Evolutionary conservation across 1,140 invertebrate species (phyloP).

Genomic region (Brachionus sp.): DNA sequence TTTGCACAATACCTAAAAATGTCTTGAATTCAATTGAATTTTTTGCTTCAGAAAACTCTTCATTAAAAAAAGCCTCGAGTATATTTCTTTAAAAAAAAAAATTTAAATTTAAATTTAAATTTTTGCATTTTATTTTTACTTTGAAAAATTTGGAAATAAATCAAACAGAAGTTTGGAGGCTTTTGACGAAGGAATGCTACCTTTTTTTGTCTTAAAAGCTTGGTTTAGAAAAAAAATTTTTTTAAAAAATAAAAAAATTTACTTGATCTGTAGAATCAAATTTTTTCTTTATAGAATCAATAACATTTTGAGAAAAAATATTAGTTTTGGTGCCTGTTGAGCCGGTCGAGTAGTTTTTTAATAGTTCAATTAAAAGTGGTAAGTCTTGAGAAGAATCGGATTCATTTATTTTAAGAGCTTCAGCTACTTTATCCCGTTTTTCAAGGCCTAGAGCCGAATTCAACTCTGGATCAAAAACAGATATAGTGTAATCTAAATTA

Average conservation of each 20-base stretch:
- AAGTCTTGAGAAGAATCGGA: background rate
- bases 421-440: background rate
- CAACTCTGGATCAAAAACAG: constrained; percentile 37
- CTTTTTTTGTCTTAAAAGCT: constrained; percentile 3
- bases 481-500: constrained; percentile 20
- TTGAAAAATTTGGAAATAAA: constrained; percentile 18
- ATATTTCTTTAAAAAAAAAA: background rate
- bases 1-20: background rate
- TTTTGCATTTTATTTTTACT: background rate
- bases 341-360: constrained; percentile 23
- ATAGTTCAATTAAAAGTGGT: background rate
- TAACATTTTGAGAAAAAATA: background rate
- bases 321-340: background rate
- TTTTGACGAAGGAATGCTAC: background rate
- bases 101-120: background rate
- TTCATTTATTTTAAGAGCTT: background rate
- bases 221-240: background rate
- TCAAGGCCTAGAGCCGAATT: constrained; percentile 1
- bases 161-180: background rate
- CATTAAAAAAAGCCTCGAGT: constrained; percentile 17
- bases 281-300: constrained; percentile 18
- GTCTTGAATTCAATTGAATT: constrained; percentile 5
- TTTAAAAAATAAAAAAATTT: background rate
- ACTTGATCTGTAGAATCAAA: background rate
- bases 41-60: background rate